Evolutionary conservation across 2,888 invertebrate species (phyloP).

Genomic region (Polydrusus cervinus): DNA sequence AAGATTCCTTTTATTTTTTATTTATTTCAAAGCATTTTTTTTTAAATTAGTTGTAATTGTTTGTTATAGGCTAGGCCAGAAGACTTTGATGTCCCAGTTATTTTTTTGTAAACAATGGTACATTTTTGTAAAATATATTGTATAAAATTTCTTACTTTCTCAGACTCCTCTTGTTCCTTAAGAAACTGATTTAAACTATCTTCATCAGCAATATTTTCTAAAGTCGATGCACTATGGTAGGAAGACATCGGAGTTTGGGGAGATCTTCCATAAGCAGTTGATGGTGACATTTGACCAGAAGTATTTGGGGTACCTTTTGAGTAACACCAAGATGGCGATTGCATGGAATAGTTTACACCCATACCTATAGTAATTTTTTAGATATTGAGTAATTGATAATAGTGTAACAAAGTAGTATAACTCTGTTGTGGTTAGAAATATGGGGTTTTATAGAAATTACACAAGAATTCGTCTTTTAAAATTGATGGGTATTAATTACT

Average conservation of each 20-base stretch:
- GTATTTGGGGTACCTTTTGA: constrained; percentile 61
- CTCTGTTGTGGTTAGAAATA: too few relatives aligned
- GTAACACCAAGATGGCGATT: constrained; percentile 69
- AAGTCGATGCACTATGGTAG: constrained; percentile 58
- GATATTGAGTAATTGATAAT: too few relatives aligned
- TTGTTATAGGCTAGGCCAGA: too few relatives aligned
- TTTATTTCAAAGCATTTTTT: too few relatives aligned
- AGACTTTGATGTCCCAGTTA: too few relatives aligned
- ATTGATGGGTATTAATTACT: too few relatives aligned
- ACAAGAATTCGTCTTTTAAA: too few relatives aligned
- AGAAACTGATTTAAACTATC: constrained; percentile 72
- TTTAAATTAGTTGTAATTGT: too few relatives aligned
- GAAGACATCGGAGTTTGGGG: constrained; percentile 61
- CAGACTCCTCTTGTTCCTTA: constrained; percentile 67
- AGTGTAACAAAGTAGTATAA: too few relatives aligned
- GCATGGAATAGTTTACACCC: constrained; percentile 61
- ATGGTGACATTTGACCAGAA: constrained; percentile 16
- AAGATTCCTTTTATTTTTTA: too few relatives aligned
- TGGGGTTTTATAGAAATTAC: too few relatives aligned
- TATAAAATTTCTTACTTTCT: constrained; percentile 58
- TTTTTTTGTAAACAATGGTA: too few relatives aligned
- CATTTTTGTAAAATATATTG: background rate
- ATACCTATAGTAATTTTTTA: constrained; percentile 57
- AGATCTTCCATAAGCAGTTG: constrained; percentile 40
- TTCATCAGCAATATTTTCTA: constrained; percentile 73